These are phyloP conservation scores for Sphaerophoria taeniata DNA, from an alignment of 2,888 invertebrate genomes.

Conservation along the genomic window DNA sequence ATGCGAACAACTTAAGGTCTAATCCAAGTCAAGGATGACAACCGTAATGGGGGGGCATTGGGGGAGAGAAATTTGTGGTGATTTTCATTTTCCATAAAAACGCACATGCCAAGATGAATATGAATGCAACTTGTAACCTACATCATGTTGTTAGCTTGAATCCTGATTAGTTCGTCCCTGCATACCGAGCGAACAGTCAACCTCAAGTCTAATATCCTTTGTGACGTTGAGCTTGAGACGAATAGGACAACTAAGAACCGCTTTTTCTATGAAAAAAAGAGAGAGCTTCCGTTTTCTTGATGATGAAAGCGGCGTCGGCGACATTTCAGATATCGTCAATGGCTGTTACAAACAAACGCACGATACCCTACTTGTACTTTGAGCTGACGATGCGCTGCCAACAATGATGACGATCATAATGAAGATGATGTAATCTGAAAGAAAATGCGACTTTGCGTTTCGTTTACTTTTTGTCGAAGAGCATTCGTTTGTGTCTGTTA, in stretches of 20 bases:
- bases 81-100: slow-evolving; percentile 2
- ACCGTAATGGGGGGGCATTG: not conserved
- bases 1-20: slow-evolving; percentile 41
- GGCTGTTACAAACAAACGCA: slow-evolving; percentile 61
- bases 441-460: slow-evolving; percentile 42
- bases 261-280: not conserved
- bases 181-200: slow-evolving; percentile 29
- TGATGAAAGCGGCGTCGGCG: too few species aligned
- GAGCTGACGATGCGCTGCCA: slow-evolving; percentile 12
- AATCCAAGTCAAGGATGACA: slow-evolving; percentile 61
- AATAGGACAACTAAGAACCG: not conserved
- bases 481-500: slow-evolving; percentile 21
- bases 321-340: slow-evolving; percentile 24
- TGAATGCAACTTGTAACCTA: slow-evolving; percentile 72
- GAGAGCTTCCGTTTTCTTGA: slow-evolving; percentile 27
- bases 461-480: not conserved
- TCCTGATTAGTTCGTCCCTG: slow-evolving; percentile 62
- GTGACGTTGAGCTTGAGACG: slow-evolving; percentile 20
- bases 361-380: not conserved
- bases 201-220: slow-evolving; percentile 58
- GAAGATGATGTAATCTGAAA: slow-evolving; percentile 66
- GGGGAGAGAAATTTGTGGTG: not conserved
- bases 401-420: slow-evolving; percentile 38
- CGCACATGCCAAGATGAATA: slow-evolving; percentile 63
- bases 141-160: slow-evolving; percentile 68